Evolutionary conservation across 2,113 vertebrate genomes (phyloP).

Genomic region (Rissa tridactyla): DNA sequence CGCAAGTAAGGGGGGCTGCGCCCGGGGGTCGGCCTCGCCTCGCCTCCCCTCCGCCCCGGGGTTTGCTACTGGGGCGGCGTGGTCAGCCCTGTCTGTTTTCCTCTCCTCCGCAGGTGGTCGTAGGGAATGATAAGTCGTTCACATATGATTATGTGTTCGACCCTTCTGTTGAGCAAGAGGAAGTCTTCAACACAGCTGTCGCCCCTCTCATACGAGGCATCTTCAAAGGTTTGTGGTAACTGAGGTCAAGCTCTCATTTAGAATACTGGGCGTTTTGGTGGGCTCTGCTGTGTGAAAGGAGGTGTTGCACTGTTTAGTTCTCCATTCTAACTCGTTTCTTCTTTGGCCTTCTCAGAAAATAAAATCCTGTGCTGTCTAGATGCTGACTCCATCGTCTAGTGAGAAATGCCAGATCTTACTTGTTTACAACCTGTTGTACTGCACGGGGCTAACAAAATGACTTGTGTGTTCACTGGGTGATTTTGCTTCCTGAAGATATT

Average conservation of each 20-base stretch:
- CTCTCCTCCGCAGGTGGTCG: slow-evolving; percentile 80
- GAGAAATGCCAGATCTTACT: fast-evolving
- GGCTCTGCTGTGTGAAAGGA: background rate
- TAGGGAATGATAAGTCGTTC: slow-evolving; percentile 90
- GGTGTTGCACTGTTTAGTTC: fast-evolving
- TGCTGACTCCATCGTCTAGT: background rate
- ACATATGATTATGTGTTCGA: slow-evolving; percentile 96
- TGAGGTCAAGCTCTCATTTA: fast-evolving
- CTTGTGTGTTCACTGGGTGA: fast-evolving
- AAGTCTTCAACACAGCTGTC: slow-evolving; percentile 86
- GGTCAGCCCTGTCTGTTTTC: background rate
- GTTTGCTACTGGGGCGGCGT: fast-evolving
- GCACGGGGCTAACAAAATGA: fast-evolving
- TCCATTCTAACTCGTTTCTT: fast-evolving
- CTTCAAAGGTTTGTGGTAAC: slow-evolving; percentile 81
- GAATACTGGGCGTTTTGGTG: fast-evolving
- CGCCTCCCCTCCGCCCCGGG: background rate
- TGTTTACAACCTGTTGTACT: fast-evolving
- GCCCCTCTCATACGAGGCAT: slow-evolving; percentile 84
- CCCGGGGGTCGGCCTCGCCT: background rate
- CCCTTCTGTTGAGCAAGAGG: slow-evolving; percentile 89
- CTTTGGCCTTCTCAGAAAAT: background rate
- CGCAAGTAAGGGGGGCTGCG: slow-evolving; percentile 79
- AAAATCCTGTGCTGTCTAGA: background rate
- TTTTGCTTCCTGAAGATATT: background rate